A percentile compares a stretch with the other conserved stretches of the same genome.
These are phyloP conservation scores for Adineta ricciae DNA, from an alignment of 2,888 invertebrate genomes.

Conservation along the genomic window DNA sequence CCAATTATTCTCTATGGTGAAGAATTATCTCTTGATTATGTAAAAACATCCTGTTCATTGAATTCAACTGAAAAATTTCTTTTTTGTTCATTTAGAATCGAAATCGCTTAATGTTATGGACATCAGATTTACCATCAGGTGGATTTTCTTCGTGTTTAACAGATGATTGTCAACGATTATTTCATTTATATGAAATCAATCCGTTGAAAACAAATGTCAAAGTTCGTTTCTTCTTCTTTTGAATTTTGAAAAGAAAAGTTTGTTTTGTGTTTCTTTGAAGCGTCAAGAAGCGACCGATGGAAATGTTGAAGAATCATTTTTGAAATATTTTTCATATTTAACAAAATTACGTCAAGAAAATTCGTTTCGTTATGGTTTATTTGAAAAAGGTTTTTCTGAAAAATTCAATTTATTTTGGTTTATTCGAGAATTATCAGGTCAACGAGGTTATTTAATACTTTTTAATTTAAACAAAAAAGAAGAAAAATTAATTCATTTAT, in stretches of 20 bases:
- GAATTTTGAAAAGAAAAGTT: too few relatives aligned
- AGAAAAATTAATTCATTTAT: not conserved
- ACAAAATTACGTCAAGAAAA: not conserved
- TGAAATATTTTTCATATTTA: not conserved
- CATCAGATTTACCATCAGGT: not conserved
- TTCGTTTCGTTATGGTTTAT: not conserved
- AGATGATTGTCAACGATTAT: not conserved
- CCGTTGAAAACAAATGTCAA: not conserved
- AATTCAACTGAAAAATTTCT: too few relatives aligned
- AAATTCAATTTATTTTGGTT: not conserved
- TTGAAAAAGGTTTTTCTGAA: not conserved
- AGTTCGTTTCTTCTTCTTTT: not conserved
- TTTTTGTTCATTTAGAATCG: not conserved
- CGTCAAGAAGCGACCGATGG: not conserved
- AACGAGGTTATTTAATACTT: not conserved
- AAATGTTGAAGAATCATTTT: not conserved
- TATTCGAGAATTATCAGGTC: not conserved
- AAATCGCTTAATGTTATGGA: not conserved
- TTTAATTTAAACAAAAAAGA: not conserved
- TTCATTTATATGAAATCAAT: not conserved
- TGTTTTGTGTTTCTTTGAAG: not conserved
- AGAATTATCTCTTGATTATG: constrained; percentile 65
- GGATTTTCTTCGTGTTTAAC: not conserved
- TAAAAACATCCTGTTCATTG: too few relatives aligned
- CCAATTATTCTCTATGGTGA: constrained; percentile 79